Evolutionary conservation across 2,797 vertebrate genomes (phyloP).

Genomic region (Peromyscus aztecus): DNA sequence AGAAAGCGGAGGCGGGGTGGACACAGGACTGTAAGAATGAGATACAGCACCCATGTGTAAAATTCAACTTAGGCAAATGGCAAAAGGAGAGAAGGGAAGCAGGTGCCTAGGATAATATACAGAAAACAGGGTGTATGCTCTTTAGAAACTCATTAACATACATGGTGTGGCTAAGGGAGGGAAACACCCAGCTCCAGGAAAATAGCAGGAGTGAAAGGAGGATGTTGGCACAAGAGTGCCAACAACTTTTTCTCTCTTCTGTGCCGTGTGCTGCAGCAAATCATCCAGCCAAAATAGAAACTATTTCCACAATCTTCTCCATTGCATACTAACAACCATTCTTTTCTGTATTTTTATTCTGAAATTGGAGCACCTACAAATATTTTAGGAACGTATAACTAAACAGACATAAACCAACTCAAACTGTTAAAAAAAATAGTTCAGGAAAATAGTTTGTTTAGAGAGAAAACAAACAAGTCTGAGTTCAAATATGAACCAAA

Average conservation of each 20-base stretch:
- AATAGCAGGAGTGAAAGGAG: neutral
- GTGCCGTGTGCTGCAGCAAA: conserved; percentile 49
- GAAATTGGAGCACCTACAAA: conserved; percentile 63
- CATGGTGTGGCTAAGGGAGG: neutral
- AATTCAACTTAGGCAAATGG: conserved; percentile 16
- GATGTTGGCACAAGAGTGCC: neutral
- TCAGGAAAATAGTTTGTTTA: conserved; percentile 69
- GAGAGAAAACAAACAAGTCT: conserved; percentile 71
- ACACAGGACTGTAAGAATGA: neutral
- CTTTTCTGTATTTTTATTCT: conserved; percentile 63
- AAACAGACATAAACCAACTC: conserved; percentile 62
- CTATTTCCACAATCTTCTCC: conserved; percentile 60
- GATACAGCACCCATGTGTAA: neutral
- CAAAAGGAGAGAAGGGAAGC: neutral
- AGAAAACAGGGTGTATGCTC: neutral
- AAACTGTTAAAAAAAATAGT: neutral
- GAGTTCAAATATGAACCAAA: conserved; percentile 61
- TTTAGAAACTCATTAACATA: neutral
- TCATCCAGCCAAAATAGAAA: conserved; percentile 56
- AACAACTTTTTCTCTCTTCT: neutral
- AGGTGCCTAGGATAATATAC: neutral
- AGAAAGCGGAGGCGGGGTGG: neutral
- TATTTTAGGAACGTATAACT: conserved; percentile 71
- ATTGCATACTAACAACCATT: conserved; percentile 31
- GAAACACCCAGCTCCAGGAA: neutral